Base-by-base conservation (phyloP, 2,113 vertebrate genomes). In the Nycticorax nycticorax region DNA sequence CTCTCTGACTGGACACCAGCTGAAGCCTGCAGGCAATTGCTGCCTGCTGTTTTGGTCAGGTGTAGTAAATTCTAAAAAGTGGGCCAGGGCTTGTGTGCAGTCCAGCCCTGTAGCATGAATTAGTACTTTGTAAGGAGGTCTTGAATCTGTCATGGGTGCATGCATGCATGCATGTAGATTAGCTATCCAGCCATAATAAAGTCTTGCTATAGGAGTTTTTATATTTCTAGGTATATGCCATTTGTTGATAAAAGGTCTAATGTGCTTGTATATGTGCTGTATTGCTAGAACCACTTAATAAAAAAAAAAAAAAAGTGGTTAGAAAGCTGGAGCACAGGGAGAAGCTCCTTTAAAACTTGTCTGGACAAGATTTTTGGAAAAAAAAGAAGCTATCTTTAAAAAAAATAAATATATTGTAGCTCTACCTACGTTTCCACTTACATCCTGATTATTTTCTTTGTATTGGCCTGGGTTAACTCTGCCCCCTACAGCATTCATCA, bases 21-120 rank as follows among this genome's bases (percentile, higher is more conserved):
- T 88, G 94, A 85, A 95, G 77, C 81, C 93, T 96, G 57, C 30
- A 82, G 89, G 93, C 52, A 66, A 37, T 33, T 32, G 53, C 74
- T 94, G 62, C 84, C 81, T 79, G 66, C 68, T 85, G 48, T 2
- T 82, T 55, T 47, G 23, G 28, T 78, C 89, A 93, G 69, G 69
- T 79, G 47, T 27, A n/a, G 56, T 30, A 14, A 66, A 48, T 28
- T 71, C 67, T 32, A 26, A 87, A 76, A 97, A 78, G 21, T 60
- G 39, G 74, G 69, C 32, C 74, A 93, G n/a, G 35, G 45, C 22
- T 64, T 73, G 8, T 57, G 53, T 22, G 66, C 47, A 60, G 33
- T 52, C 37, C 27, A 71, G 52, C n/a, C 91, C 69, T 87, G 52
- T 56, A 89, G 48, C 28, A 75, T 12, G 63, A 77, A 67, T 47